Percentiles rank a stretch among this genome's conserved stretches.
Conservation (phyloP, 92 coral and sea anemone species). For the Heteractis magnifica region DNA sequence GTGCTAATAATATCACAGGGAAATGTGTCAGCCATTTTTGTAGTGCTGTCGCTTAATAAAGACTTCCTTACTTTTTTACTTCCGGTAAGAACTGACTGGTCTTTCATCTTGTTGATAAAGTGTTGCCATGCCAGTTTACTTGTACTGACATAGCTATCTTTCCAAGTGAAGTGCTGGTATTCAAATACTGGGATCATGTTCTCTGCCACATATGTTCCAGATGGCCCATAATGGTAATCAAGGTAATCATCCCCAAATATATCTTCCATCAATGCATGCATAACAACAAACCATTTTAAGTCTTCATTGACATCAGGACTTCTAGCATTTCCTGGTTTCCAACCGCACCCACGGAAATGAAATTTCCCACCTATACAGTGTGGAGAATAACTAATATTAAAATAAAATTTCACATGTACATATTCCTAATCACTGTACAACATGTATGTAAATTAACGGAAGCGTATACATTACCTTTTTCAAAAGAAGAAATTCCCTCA, state of each 20-base stretch:
- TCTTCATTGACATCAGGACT: slow-evolving; percentile 16
- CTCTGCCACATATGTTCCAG: neutral
- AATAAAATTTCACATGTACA: no score
- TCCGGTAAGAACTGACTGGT: neutral
- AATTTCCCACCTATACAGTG: neutral
- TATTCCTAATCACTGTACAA: no score
- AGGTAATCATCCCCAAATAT: slow-evolving; percentile 14
- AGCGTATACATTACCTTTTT: no score
- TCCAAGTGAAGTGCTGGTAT: slow-evolving; percentile 29
- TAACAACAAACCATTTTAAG: slow-evolving; percentile 22
- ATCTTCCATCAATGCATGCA: slow-evolving; percentile 7
- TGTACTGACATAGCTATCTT: neutral
- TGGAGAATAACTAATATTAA: neutral
- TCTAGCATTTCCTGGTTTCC: slow-evolving; percentile 16
- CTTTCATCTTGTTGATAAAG: neutral
- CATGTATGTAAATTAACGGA: no score
- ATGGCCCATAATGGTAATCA: slow-evolving; percentile 8
- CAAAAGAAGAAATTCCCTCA: no score
- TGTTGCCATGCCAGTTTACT: neutral
- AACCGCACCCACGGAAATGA: slow-evolving; percentile 43
- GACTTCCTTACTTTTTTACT: slow-evolving; percentile 3
- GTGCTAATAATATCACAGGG: neutral
- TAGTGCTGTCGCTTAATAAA: neutral
- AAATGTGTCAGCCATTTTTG: neutral
- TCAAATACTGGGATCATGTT: neutral